Percentiles rank a stretch among this genome's conserved stretches.
phyloP scores from a whole-genome alignment of 1,140 invertebrate genomes.

The Leptinotarsa undecemlineata region DNA sequence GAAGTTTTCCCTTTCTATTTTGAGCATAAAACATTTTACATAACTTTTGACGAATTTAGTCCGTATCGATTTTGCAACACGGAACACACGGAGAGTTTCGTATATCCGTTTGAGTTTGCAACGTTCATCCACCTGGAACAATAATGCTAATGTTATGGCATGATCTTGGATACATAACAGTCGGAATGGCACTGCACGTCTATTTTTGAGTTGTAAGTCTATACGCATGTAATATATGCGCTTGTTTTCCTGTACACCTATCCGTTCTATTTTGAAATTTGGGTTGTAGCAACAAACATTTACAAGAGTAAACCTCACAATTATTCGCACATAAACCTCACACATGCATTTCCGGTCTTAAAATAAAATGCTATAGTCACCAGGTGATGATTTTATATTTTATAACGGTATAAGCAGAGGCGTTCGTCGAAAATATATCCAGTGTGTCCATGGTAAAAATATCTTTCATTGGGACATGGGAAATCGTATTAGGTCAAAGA shows the following conservation, averaged over 20 bases:
- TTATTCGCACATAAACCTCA: conserved; percentile 26
- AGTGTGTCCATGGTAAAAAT: no score
- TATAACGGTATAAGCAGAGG: background rate
- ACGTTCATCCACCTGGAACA: no score
- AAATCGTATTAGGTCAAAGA: no score
- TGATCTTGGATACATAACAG: no score
- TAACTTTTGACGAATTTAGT: no score
- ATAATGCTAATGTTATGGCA: no score
- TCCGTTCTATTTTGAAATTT: conserved; percentile 28
- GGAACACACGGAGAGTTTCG: no score
- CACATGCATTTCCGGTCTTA: conserved; percentile 20
- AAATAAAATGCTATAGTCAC: conserved; percentile 18
- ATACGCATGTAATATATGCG: conserved; percentile 1
- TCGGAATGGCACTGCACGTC: background rate
- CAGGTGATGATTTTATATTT: conserved; percentile 16
- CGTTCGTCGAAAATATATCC: background rate
- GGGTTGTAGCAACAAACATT: conserved; percentile 23
- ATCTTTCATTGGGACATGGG: no score
- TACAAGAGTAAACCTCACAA: conserved; percentile 5
- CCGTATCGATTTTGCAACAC: no score
- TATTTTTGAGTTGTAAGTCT: background rate
- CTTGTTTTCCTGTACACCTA: conserved; percentile 18
- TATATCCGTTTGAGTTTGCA: no score
- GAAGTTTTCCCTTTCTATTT: no score
- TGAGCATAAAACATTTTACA: no score